phyloP scores from a whole-genome alignment of 2,888 invertebrate species.

The Tipula unca region DNA sequence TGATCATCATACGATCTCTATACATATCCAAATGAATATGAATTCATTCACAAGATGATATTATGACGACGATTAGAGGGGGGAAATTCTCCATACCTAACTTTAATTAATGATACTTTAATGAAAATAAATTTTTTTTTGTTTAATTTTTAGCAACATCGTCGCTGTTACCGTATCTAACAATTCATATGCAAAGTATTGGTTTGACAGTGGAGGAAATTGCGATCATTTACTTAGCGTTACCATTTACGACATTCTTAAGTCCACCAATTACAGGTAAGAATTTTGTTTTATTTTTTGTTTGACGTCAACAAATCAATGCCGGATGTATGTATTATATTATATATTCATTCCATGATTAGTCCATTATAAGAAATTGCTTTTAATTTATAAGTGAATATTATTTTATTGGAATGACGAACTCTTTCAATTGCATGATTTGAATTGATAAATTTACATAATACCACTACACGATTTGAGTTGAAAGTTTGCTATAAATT shows the following conservation, averaged over 20 bases:
- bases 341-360: background rate
- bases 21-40: background rate
- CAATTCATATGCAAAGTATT: constrained; percentile 83
- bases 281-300: constrained; percentile 28
- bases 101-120: background rate
- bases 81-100: background rate
- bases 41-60: background rate
- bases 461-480: background rate
- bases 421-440: background rate
- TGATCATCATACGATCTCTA: background rate
- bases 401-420: background rate
- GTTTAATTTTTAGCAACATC: constrained; percentile 55
- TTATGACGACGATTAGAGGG: background rate
- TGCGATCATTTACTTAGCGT: constrained; percentile 74
- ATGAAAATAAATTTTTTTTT: background rate
- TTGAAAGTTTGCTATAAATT: background rate
- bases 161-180: constrained; percentile 74
- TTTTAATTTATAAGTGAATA: background rate
- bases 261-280: constrained; percentile 75
- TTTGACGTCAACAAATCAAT: background rate
- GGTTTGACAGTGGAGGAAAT: constrained; percentile 80
- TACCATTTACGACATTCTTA: constrained; percentile 78
- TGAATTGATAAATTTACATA: background rate
- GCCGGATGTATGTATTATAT: background rate
- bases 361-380: background rate